Evolutionary conservation across 2,888 invertebrate species (phyloP), one percentile per base, ranked within the genome.

Genomic region (Zele albiditarsus): DNA sequence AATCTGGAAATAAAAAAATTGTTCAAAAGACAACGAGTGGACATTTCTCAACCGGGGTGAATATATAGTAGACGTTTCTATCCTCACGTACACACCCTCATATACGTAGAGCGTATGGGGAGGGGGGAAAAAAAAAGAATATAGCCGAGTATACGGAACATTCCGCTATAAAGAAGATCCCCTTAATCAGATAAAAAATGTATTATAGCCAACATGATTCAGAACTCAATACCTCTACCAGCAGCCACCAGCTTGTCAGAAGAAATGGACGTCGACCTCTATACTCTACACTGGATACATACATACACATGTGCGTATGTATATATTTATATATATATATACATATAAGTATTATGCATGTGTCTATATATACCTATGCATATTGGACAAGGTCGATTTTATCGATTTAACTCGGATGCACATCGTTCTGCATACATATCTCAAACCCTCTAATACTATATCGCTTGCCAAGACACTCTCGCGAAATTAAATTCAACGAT

Each of bases 151-250:
- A 80, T 81, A 81, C 79, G 80, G 80, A 83, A 85, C 84, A 84
- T 85, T 86, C 88, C 82, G 75, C 87, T 85, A 89, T 89, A 88
- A 89, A 89, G 86, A 85, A 85, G 88, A 89, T 87, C 88, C 88
- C 87, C 89, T 89, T 87, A 85, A 89, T 89, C 89, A 88, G 89
- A 89, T 89, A 89, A 89, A 89, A 89, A 89, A 88, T 89, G 88
- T 88, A 89, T 89, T 89, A 89, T 89, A 88, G 89, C 88, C 84
- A 84, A 84, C 88, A 89, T 88, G 88, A 88, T 88, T 87, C 88
- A 85, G 87, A 86, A 88, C 87, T 88, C 89, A 86, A 89, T 89
- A 88, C 86, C 87, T 84, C 84, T 81, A 49, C 71, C 73, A 60
- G 71, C 73, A 71, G 23, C 81, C 82, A 79, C 80, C 81, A 78